phyloP scores from a whole-genome alignment of 1,140 invertebrate species.

The Neotoxoptera formosana region DNA sequence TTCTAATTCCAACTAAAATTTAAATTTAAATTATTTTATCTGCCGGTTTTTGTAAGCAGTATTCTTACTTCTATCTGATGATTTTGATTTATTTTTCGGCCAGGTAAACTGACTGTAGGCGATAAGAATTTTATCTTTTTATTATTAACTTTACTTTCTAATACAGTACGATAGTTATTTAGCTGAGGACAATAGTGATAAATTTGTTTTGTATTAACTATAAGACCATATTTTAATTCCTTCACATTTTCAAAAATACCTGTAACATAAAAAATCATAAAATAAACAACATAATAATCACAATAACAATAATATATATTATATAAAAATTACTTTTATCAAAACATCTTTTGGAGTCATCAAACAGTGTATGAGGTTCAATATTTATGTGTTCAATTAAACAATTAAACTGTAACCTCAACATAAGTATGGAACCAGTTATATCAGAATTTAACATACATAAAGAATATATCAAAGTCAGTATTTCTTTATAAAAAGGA shows the following conservation, averaged over 20 bases:
- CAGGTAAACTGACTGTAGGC: neutral
- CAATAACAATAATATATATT: neutral
- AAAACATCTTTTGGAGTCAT: neutral
- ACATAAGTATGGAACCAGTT: neutral
- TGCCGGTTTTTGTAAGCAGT: neutral
- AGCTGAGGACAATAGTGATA: conserved; percentile 50
- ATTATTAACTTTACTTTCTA: conserved; percentile 38
- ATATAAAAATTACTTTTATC: conserved; percentile 39
- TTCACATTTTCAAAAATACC: neutral
- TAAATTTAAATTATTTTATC: neutral
- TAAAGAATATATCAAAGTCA: conserved; percentile 32
- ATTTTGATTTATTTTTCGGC: conserved; percentile 36
- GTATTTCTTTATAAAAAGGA: conserved; percentile 30
- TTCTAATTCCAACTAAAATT: conserved; percentile 40
- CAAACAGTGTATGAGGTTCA: conserved; percentile 32
- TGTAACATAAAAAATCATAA: neutral
- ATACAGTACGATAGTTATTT: conserved; percentile 37
- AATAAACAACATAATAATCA: neutral
- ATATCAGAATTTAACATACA: neutral
- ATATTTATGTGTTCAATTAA: conserved; percentile 39
- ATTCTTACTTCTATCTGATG: conserved; percentile 25
- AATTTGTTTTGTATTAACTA: conserved; percentile 28
- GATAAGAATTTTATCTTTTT: conserved; percentile 49
- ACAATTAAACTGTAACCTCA: conserved; percentile 46
- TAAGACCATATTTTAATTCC: neutral